Conservation (phyloP, 2,113 vertebrate genomes). For the Amphiprion ocellaris region DNA sequence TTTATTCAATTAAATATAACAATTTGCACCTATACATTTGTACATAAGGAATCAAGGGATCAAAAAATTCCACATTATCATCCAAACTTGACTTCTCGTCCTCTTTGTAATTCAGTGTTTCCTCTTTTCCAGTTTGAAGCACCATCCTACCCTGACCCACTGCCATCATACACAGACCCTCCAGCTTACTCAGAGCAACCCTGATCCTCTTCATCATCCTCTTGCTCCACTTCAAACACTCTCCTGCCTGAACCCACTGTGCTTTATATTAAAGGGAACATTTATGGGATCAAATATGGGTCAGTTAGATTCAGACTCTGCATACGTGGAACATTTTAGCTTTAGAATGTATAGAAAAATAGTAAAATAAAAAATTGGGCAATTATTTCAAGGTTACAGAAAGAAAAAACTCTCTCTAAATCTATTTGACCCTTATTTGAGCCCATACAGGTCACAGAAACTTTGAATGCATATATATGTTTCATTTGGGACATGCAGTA, state of each 20-base stretch:
- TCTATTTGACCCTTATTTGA: neutral
- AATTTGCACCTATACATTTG: no score
- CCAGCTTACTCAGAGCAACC: conserved; percentile 14
- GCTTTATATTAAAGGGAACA: neutral
- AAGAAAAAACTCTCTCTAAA: neutral
- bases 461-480: neutral
- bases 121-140: conserved; percentile 30
- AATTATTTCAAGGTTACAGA: no score
- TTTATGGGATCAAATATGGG: neutral
- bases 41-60: no score
- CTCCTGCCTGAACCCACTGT: neutral
- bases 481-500: no score
- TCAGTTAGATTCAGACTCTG: neutral
- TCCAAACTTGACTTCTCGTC: neutral
- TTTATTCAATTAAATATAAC: neutral
- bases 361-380: no score
- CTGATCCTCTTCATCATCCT: conserved; percentile 1
- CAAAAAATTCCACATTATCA: neutral
- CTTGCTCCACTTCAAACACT: conserved; percentile 8
- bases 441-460: neutral
- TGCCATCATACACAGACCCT: conserved; percentile 33
- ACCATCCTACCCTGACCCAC: conserved; percentile 4
- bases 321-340: neutral
- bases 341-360: no score
- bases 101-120: neutral